phyloP scores from a whole-genome alignment of 2,113 vertebrate species.

The Perca flavescens region DNA sequence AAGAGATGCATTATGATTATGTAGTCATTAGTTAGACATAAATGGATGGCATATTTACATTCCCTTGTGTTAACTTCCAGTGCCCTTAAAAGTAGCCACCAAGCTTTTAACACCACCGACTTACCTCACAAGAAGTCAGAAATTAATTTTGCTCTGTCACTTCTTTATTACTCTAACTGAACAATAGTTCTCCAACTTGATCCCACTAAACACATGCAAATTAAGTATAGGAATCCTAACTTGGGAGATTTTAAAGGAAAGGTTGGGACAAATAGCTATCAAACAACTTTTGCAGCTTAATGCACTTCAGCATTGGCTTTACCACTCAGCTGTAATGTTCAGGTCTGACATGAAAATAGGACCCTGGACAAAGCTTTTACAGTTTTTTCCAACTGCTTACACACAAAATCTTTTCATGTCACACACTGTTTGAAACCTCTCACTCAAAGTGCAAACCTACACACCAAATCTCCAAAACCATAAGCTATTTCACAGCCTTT shows the following conservation, averaged over 20 bases:
- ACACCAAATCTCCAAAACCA: too few species aligned
- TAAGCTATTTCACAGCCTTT: too few species aligned
- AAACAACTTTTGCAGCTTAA: background rate
- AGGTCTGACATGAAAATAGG: constrained; percentile 37
- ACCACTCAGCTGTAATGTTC: background rate
- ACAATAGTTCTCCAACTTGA: background rate
- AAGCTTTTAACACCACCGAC: background rate
- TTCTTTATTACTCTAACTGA: background rate
- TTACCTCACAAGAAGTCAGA: background rate
- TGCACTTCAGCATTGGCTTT: background rate
- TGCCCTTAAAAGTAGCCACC: background rate
- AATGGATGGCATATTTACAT: background rate
- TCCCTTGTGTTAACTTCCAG: background rate
- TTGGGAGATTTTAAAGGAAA: background rate
- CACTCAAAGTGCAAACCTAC: too few species aligned
- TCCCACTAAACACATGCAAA: background rate
- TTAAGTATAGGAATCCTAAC: background rate
- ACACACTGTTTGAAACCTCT: too few species aligned
- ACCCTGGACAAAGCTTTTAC: constrained; percentile 53
- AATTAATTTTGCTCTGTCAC: background rate
- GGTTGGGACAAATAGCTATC: background rate
- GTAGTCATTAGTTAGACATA: background rate
- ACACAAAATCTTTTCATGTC: too few species aligned
- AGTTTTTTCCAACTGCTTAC: too few species aligned
- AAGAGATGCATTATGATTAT: background rate